phyloP scores from a whole-genome alignment of 2,113 vertebrate species.

The Rutilus rutilus region DNA sequence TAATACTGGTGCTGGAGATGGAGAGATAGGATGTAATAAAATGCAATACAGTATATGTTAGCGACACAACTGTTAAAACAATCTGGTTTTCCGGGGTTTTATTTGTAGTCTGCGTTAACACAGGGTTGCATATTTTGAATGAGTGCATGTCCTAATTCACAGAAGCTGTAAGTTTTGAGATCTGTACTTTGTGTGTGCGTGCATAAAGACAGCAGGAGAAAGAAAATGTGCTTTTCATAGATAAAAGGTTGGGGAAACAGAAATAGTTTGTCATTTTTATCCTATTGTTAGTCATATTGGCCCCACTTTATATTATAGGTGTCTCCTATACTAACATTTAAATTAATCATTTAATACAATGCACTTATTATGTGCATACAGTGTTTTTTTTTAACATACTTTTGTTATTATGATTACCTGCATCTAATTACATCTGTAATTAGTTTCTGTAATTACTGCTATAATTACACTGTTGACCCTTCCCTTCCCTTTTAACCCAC shows the following conservation, averaged over 20 bases:
- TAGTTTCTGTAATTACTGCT: too few relatives aligned
- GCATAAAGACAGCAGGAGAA: not conserved
- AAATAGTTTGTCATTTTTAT: not conserved
- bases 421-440: too few relatives aligned
- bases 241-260: not conserved
- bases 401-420: too few relatives aligned
- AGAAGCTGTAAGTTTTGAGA: not conserved
- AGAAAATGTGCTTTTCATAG: not conserved
- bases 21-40: conserved; percentile 15
- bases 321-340: too few relatives aligned
- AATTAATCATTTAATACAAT: too few relatives aligned
- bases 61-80: not conserved
- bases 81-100: not conserved
- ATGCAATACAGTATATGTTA: not conserved
- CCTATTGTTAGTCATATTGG: not conserved
- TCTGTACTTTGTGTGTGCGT: not conserved
- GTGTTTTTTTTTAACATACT: too few relatives aligned
- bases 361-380: too few relatives aligned
- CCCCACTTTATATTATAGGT: too few relatives aligned
- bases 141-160: not conserved
- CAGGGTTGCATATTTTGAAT: not conserved
- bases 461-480: too few relatives aligned
- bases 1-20: conserved; percentile 13
- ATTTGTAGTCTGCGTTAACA: not conserved
- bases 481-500: too few relatives aligned